Percentiles rank a stretch among this genome's conserved stretches.
These are phyloP conservation scores for Monopterus albus DNA, from an alignment of 2,113 vertebrate genomes.

Conservation along the genomic window DNA sequence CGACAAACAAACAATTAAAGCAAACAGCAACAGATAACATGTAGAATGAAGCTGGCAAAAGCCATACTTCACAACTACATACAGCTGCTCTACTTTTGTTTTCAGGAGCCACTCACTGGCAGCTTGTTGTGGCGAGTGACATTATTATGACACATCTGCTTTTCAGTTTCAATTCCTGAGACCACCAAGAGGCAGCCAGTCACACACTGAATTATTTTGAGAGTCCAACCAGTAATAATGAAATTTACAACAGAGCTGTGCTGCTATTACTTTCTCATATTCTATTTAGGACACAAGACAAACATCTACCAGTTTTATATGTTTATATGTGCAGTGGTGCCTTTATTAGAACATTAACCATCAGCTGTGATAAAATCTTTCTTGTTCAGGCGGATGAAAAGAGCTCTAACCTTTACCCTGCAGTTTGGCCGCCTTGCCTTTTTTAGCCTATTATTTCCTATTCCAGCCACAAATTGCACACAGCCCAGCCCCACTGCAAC, in stretches of 20 bases:
- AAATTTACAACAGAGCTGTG: too few species aligned
- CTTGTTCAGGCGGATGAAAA: background rate
- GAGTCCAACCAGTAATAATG: too few species aligned
- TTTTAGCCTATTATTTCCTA: conserved; percentile 28
- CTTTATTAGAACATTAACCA: too few species aligned
- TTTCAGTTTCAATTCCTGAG: background rate
- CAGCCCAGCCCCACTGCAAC: background rate
- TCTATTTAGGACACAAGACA: too few species aligned
- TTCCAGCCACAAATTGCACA: conserved; percentile 7
- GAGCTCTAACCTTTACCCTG: background rate
- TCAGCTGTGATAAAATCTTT: background rate
- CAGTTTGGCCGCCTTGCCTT: background rate
- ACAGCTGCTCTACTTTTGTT: too few species aligned
- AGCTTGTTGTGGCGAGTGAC: background rate
- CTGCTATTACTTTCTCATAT: too few species aligned
- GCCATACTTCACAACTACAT: background rate
- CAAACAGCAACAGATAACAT: background rate
- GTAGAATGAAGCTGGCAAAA: background rate
- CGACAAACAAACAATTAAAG: background rate
- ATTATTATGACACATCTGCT: background rate
- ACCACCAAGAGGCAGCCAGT: background rate
- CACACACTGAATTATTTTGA: too few species aligned
- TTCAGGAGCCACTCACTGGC: too few species aligned
- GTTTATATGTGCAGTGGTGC: too few species aligned
- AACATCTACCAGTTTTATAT: too few species aligned